A percentile compares a stretch with the other conserved stretches of the same genome.
phyloP scores from a whole-genome alignment of 2,797 vertebrate species.

The Thamnophis elegans region DNA sequence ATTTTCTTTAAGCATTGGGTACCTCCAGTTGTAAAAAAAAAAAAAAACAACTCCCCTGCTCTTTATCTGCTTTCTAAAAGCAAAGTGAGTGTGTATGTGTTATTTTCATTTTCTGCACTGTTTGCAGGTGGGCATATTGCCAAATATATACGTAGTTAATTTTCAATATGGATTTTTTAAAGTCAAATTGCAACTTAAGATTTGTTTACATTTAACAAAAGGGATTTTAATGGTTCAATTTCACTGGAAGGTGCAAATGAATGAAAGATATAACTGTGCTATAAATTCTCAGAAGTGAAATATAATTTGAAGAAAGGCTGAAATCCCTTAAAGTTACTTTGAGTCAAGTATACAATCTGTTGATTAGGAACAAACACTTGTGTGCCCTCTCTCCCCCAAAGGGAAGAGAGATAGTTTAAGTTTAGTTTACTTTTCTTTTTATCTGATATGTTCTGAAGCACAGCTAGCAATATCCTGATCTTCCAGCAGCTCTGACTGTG shows the following conservation, averaged over 20 bases:
- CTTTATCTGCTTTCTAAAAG: neutral
- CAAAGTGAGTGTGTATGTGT: neutral
- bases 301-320: slow-evolving; percentile 32
- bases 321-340: slow-evolving; percentile 20
- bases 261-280: slow-evolving; percentile 2
- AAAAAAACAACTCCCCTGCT: neutral
- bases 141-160: neutral
- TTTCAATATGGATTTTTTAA: neutral
- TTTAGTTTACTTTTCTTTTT: slow-evolving; percentile 57
- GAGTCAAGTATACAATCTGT: slow-evolving; percentile 32
- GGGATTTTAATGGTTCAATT: neutral
- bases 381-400: neutral
- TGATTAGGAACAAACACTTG: slow-evolving; percentile 36
- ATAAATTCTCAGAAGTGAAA: slow-evolving; percentile 21
- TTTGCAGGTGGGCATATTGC: neutral
- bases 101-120: neutral
- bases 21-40: neutral
- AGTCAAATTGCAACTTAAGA: neutral
- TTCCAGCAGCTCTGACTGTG: slow-evolving; percentile 43
- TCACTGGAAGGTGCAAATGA: slow-evolving; percentile 22
- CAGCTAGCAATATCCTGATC: slow-evolving; percentile 49
- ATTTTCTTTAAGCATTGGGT: neutral
- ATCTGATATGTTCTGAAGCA: slow-evolving; percentile 38
- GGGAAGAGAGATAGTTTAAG: slow-evolving; percentile 33
- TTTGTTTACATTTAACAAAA: slow-evolving; percentile 15